Conservation (phyloP, 2,113 vertebrate genomes). For the Bufo gargarizans region DNA sequence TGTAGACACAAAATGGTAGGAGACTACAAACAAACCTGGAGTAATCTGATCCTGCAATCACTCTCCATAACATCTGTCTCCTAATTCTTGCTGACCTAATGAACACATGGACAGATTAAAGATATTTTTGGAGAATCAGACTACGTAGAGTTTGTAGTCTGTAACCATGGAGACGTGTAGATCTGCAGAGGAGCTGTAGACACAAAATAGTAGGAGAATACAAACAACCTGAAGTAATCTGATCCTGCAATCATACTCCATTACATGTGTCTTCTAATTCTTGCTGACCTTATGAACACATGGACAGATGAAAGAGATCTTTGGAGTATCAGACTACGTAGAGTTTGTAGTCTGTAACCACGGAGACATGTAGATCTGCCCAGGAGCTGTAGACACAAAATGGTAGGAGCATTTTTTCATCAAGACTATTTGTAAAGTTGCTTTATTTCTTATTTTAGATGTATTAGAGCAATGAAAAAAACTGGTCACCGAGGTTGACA, state of each 20-base stretch:
- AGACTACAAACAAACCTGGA: not conserved
- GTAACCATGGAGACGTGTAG: not conserved
- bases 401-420: not conserved
- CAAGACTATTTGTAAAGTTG: not conserved
- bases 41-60: too few species aligned
- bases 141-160: not conserved
- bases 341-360: not conserved
- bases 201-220: not conserved
- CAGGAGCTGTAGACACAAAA: not conserved
- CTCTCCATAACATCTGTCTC: too few species aligned
- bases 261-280: not conserved
- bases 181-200: not conserved
- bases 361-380: not conserved
- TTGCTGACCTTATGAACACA: not conserved
- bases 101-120: not conserved
- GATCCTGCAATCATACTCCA: too few species aligned
- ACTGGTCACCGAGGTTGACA: not conserved
- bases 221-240: too few species aligned
- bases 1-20: not conserved
- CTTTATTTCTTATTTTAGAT: not conserved
- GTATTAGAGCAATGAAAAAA: not conserved
- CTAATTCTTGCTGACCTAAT: not conserved
- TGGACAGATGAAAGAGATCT: not conserved
- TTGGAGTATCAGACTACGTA: not conserved
- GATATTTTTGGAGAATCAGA: not conserved